phyloP scores from a whole-genome alignment of 2,888 invertebrate species.

The Dryococelus australis region DNA sequence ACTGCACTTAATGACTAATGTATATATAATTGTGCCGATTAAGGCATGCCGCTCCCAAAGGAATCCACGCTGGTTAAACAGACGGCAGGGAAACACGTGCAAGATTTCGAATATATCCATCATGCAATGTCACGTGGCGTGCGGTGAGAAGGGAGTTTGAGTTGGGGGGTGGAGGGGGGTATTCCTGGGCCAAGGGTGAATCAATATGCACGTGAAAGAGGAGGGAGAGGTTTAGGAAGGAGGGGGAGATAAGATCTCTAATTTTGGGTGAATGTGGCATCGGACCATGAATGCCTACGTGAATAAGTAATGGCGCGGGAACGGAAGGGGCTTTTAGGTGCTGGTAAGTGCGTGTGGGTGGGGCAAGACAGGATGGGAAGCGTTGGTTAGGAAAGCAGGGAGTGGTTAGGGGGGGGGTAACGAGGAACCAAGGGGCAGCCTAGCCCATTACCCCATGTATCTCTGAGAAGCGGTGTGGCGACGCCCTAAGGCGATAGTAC shows the following conservation, averaged over 20 bases:
- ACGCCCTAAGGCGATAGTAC: not conserved
- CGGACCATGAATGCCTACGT: not conserved
- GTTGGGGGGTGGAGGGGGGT: not conserved
- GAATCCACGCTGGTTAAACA: not conserved
- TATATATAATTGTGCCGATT: not conserved
- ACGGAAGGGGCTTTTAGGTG: conserved; percentile 10
- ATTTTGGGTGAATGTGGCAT: conserved; percentile 8
- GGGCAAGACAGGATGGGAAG: not conserved
- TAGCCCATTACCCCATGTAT: not conserved
- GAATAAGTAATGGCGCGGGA: not conserved
- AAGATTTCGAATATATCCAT: not conserved
- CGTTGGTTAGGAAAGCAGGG: not conserved
- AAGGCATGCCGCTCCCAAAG: not conserved
- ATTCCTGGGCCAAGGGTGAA: not conserved
- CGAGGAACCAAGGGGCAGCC: not conserved
- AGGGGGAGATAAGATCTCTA: not conserved
- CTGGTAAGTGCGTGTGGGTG: not conserved
- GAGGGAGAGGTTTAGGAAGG: not conserved
- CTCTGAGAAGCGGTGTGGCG: not conserved
- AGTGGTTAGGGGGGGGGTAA: not conserved
- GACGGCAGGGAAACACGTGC: not conserved
- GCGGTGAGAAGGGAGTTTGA: not conserved
- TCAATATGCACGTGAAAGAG: not conserved
- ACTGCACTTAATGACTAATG: not conserved
- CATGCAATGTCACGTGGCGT: not conserved